phyloP scores from a whole-genome alignment of 2,888 invertebrate genomes.

The Sarcophaga variegata region DNA sequence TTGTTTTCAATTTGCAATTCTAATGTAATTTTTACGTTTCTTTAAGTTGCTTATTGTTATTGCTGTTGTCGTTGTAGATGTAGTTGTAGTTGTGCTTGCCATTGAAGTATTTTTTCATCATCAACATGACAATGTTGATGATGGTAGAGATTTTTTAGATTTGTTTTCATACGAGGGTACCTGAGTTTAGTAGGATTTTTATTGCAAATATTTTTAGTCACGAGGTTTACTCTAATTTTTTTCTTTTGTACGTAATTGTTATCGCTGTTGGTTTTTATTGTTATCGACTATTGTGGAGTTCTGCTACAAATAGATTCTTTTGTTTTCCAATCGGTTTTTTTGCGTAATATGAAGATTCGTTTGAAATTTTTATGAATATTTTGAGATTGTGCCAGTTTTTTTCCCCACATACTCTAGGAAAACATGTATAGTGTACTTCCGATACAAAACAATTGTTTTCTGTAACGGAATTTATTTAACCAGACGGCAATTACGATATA shows the following conservation, averaged over 20 bases:
- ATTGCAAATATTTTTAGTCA: conserved; percentile 41
- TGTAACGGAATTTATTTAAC: too few relatives aligned
- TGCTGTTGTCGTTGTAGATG: not conserved
- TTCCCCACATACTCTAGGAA: too few relatives aligned
- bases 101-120: conserved; percentile 45
- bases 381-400: too few relatives aligned
- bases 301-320: conserved; percentile 43
- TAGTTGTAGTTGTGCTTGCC: conserved; percentile 9
- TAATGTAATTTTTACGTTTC: conserved; percentile 78
- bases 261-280: conserved; percentile 8
- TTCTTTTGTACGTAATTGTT: not conserved
- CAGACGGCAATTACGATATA: too few relatives aligned
- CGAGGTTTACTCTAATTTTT: conserved; percentile 7
- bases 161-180: conserved; percentile 46
- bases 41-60: conserved; percentile 41
- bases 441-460: too few relatives aligned
- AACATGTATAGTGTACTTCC: too few relatives aligned
- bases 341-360: too few relatives aligned
- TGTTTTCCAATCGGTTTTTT: not conserved
- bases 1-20: conserved; percentile 78
- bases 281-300: conserved; percentile 15
- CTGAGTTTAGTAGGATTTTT: conserved; percentile 33
- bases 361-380: too few relatives aligned
- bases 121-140: conserved; percentile 4
- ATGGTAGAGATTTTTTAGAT: not conserved